These are phyloP conservation scores for Aporophyla nigra DNA, from an alignment of 2,888 invertebrate species.

Conservation along the genomic window DNA sequence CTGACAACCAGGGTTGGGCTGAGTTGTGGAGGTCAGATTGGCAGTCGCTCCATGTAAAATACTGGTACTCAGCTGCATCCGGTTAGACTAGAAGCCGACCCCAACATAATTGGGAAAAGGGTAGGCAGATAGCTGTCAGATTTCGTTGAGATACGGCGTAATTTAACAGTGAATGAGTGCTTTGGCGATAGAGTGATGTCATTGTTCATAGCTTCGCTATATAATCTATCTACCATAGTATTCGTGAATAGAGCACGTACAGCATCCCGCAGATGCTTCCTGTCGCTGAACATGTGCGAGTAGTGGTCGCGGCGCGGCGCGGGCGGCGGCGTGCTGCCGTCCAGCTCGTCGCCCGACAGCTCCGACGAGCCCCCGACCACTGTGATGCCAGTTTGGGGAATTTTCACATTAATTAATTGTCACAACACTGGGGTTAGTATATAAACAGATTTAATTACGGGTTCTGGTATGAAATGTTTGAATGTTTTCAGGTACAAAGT, in stretches of 20 bases:
- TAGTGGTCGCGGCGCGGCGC: conserved; percentile 78
- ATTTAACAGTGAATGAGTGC: not conserved
- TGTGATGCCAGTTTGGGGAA: conserved; percentile 69
- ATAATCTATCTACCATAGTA: too few species aligned
- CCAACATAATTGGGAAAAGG: too few species aligned
- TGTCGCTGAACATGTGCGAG: conserved; percentile 81
- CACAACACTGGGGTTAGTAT: not conserved
- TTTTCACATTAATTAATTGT: conserved; percentile 19
- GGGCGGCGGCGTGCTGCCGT: conserved; percentile 92
- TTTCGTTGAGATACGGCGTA: too few species aligned
- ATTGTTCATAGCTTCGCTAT: not conserved
- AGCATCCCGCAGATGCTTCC: conserved; percentile 58
- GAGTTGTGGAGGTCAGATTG: too few species aligned
- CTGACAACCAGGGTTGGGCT: too few species aligned
- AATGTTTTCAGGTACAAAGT: not conserved
- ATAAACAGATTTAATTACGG: not conserved
- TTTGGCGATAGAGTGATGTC: not conserved
- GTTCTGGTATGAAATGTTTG: not conserved
- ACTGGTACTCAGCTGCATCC: too few species aligned
- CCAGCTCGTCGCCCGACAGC: conserved; percentile 91
- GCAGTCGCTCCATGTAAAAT: too few species aligned
- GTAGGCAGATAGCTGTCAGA: too few species aligned
- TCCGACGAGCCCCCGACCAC: conserved; percentile 96
- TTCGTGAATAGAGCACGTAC: not conserved
- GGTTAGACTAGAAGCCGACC: too few species aligned